Base-by-base conservation (phyloP, 2,113 vertebrate genomes). In the Thunnus maccoyii region DNA sequence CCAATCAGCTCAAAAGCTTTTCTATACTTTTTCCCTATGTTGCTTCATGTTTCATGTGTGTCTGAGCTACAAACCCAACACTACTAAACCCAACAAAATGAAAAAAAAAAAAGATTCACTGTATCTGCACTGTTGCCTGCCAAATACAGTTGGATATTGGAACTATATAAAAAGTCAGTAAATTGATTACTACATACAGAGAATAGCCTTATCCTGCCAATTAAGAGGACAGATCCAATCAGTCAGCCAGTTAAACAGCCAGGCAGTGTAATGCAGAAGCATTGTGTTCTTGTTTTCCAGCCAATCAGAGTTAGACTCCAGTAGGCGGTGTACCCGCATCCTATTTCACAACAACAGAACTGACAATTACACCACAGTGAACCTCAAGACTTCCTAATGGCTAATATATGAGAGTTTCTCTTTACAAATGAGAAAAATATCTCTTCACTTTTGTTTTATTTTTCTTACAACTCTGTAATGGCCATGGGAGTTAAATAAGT, bases 171-270 rank as follows among this genome's bases (percentile, higher is more conserved):
- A 67, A 70, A 58, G 52, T 36, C 16, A 56, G 16, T 32, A 20
- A 63, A 64, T 22, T 13, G 13, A 61, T 47, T 44, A 72, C 60
- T 36, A 18, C 13, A 64, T 15, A 17, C 22, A 72, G 17, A 74
- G 18, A 50, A 57, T 65, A 54, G 71, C 16, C 25, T 48, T 69
- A 46, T 18, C 22, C 54, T 50, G 32, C 52, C 58, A 54, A 54
- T 58, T 25, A 68, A 16, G 32, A 30, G 46, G 60, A 60, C 41
- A 13, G 5, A 71, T 44, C 25, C 17, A 22, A 71, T 61, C 57
- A 71, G 55, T 30, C 58, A 74, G 58, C 14, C 25, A 55, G 32
- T 18, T 55, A 51, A 55, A 16, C 54, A 96, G 95, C 94, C 73
- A 62, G 73, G 57, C 41, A 73, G 54, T 48, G 70, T 76, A 44